Evolutionary conservation across 2,113 vertebrate species (phyloP), one percentile per base, ranked within the genome.

Genomic region (Chionis minor): DNA sequence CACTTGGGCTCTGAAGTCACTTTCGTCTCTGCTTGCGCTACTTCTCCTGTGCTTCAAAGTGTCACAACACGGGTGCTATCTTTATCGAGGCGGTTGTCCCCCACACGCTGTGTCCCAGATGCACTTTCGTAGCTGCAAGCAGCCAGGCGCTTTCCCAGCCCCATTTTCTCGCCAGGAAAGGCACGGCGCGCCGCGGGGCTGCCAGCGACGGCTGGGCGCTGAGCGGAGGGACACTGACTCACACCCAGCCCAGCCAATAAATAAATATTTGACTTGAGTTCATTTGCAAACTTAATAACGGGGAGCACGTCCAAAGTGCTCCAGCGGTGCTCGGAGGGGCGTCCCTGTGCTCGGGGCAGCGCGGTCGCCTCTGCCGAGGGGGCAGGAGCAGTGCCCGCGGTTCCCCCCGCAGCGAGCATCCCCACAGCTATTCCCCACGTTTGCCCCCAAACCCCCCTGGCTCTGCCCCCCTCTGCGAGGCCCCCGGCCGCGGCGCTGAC

Each of bases 401-500:
- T 27, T 47, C 19, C 28, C 56, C 49, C 7, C 1, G 14, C 59
- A 35, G 19, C 0, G 4, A 45, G 33, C 49, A 45, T 8, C 55
- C 27, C 74, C 18, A 21, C 3, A 1, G 24, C 27, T 9, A 2
- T 11, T 19, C 21, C 32, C 27, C 9, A 1, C 2, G 0, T 4
- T 24, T 65, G 6, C 4, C 75, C 40, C 40, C 6, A 8, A 56
- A 5, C 11, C 33, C 59, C 1, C 0, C 0, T 0, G 6, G 40
- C 55, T 65, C 58, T 6, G 4, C 3, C 45, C 17, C 77, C 4
- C 38, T 32, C 32, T 0, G 33, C 1, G 0, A 4, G 16, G 13
- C n/a, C 21, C 30, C 40, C 6, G 1, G 45, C 56, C 1, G 5
- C 1, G 0, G 16, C 8, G 4, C n/a, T 9, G 44, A 6, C 0